Evolutionary conservation across 2,113 vertebrate species (phyloP).

Genomic region (Cyprinodon tularosa): DNA sequence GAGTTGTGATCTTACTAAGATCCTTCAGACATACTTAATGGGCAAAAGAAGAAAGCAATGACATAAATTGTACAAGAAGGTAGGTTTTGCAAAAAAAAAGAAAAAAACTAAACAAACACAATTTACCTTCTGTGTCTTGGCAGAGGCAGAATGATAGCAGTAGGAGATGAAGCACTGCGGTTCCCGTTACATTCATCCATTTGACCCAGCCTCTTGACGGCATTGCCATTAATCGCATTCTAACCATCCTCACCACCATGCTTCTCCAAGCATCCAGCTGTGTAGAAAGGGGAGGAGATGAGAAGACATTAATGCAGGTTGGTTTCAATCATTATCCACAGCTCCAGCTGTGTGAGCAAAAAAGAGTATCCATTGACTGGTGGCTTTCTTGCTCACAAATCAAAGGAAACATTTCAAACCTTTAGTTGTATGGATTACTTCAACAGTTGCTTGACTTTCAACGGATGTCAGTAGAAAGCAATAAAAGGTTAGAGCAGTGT

Average conservation of each 20-base stretch:
- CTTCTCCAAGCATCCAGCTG: constrained; percentile 66
- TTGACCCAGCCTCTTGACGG: constrained; percentile 57
- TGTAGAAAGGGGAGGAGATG: constrained; percentile 19
- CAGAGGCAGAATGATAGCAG: constrained; percentile 67
- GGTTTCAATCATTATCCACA: constrained; percentile 20
- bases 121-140: constrained; percentile 75
- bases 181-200: constrained; percentile 51
- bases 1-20: background rate
- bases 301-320: constrained; percentile 32
- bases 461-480: background rate
- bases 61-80: background rate
- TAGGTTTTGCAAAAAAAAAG: background rate
- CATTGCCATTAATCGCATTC: constrained; percentile 42
- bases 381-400: background rate
- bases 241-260: constrained; percentile 69
- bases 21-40: background rate
- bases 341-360: constrained; percentile 7
- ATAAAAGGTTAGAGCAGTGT: background rate
- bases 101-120: no score
- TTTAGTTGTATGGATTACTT: background rate
- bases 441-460: background rate
- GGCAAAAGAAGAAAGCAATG: constrained; percentile 1
- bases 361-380: constrained; percentile 1
- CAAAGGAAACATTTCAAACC: background rate
- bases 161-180: constrained; percentile 65